Evolutionary conservation across 64 coral and sea anemone species (phyloP).

Genomic region (Montipora foliosa): DNA sequence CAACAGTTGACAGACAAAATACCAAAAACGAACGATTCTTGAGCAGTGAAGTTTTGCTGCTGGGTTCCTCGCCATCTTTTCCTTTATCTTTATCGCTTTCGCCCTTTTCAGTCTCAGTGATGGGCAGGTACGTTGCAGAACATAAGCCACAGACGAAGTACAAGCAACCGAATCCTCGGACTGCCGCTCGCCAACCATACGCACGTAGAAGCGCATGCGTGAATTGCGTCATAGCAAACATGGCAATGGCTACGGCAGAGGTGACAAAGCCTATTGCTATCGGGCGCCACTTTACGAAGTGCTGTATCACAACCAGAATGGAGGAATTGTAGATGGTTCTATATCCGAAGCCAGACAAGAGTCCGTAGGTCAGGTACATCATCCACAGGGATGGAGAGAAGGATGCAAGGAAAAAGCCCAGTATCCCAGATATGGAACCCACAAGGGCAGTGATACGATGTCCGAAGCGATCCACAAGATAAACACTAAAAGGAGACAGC

Average conservation of each 20-base stretch:
- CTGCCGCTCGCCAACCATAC: conserved; percentile 44
- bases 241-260: conserved; percentile 6
- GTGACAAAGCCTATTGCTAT: conserved; percentile 30
- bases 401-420: conserved; percentile 26
- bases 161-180: conserved; percentile 15
- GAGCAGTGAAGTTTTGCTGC: not conserved
- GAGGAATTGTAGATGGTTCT: conserved; percentile 10
- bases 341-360: conserved; percentile 32
- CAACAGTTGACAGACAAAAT: not conserved
- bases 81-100: not conserved
- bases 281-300: conserved; percentile 63
- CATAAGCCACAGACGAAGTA: not conserved
- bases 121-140: conserved; percentile 16
- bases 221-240: conserved; percentile 53
- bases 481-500: conserved; percentile 5
- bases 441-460: conserved; percentile 22
- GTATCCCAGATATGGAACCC: not conserved
- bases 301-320: conserved; percentile 44
- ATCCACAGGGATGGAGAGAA: conserved; percentile 5
- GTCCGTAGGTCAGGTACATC: conserved; percentile 45
- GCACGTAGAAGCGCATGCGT: not conserved
- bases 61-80: not conserved
- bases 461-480: conserved; percentile 37
- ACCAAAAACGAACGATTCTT: conserved; percentile 43
- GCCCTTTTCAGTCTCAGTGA: not conserved